These are phyloP conservation scores for Sphaerophoria taeniata DNA, from an alignment of 2,888 invertebrate genomes.

Conservation along the genomic window DNA sequence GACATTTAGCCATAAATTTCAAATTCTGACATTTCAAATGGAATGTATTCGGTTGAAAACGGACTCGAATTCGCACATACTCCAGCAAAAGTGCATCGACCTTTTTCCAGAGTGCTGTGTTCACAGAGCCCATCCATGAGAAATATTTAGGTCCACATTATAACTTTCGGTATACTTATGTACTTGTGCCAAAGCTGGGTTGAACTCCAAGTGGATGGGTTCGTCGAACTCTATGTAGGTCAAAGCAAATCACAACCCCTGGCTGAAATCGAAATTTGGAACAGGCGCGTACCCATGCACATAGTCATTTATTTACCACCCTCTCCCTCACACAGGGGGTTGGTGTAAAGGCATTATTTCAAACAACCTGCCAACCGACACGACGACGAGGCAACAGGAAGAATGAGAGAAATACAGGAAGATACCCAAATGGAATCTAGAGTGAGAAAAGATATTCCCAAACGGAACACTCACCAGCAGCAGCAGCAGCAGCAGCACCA, in stretches of 20 bases:
- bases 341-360: background rate
- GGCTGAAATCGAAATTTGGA: slow-evolving; percentile 77
- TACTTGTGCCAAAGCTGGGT: slow-evolving; percentile 27
- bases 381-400: background rate
- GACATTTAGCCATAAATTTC: slow-evolving; percentile 71
- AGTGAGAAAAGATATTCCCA: slow-evolving; percentile 47
- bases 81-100: slow-evolving; percentile 8
- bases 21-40: slow-evolving; percentile 68
- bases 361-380: slow-evolving; percentile 1
- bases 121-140: background rate
- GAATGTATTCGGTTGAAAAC: slow-evolving; percentile 27
- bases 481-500: slow-evolving; percentile 36
- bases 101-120: background rate
- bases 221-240: slow-evolving; percentile 81
- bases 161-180: slow-evolving; percentile 6
- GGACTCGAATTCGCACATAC: slow-evolving; percentile 6
- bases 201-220: slow-evolving; percentile 64
- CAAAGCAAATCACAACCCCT: slow-evolving; percentile 82
- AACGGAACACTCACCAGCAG: slow-evolving; percentile 8
- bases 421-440: slow-evolving; percentile 9
- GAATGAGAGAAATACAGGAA: background rate
- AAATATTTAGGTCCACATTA: slow-evolving; percentile 23
- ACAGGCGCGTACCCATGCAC: slow-evolving; percentile 54
- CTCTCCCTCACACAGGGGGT: slow-evolving; percentile 41
- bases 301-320: slow-evolving; percentile 43